A percentile compares a stretch with the other conserved stretches of the same genome.
Evolutionary conservation across 1,140 invertebrate species (phyloP).

Genomic region (Scaptomyza montana): DNA sequence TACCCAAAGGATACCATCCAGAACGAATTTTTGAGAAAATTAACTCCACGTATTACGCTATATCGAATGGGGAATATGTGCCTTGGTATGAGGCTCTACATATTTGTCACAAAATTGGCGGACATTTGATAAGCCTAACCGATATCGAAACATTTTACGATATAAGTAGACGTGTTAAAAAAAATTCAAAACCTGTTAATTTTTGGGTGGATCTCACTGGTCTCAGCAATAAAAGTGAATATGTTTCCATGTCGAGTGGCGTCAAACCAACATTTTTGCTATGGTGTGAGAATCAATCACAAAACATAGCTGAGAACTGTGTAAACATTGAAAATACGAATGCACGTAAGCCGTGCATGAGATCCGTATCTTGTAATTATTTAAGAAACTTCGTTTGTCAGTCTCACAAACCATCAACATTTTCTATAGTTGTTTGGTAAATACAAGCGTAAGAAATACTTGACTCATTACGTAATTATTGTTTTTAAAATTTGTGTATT

Average conservation of each 20-base stretch:
- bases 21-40: not conserved
- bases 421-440: conserved; percentile 13
- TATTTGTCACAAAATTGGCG: conserved; percentile 4
- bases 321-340: conserved; percentile 11
- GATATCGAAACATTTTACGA: not conserved
- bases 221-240: not conserved
- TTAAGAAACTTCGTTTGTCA: conserved; percentile 11
- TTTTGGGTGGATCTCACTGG: conserved; percentile 29
- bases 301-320: not conserved
- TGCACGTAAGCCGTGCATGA: conserved; percentile 14
- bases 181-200: too few species aligned
- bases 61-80: not conserved
- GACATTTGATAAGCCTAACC: conserved; percentile 9
- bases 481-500: too few species aligned
- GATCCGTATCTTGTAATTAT: not conserved
- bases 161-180: not conserved
- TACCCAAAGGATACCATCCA: not conserved
- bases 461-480: too few species aligned
- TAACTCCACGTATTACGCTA: conserved; percentile 9
- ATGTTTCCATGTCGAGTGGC: conserved; percentile 20
- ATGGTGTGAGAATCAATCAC: conserved; percentile 2
- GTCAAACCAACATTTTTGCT: not conserved
- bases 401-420: not conserved
- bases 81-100: conserved; percentile 17
- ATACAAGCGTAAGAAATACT: too few species aligned